A percentile compares a stretch with the other conserved stretches of the same genome.
These are phyloP conservation scores for Aproaerema taeniolella DNA, from an alignment of 2,888 invertebrate species.

Conservation along the genomic window DNA sequence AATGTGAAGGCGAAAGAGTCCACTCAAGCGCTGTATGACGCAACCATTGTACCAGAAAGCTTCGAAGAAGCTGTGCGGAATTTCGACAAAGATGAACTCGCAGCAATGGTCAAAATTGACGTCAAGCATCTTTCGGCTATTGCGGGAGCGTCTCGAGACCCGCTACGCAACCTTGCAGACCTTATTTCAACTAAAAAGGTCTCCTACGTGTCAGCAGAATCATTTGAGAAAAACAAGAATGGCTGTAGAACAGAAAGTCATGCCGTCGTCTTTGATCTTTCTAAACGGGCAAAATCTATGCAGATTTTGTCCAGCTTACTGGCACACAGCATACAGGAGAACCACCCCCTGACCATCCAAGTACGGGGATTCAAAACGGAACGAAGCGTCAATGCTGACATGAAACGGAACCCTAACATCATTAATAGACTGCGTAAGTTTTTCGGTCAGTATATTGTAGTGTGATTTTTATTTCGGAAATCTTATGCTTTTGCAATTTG, in stretches of 20 bases:
- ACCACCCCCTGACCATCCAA: slow-evolving; percentile 62
- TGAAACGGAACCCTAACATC: slow-evolving; percentile 83
- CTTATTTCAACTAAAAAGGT: slow-evolving; percentile 45
- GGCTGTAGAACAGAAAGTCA: too few relatives aligned
- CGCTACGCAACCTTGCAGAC: slow-evolving; percentile 28
- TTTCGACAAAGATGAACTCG: slow-evolving; percentile 62
- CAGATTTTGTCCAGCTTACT: slow-evolving; percentile 50
- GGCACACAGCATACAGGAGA: slow-evolving; percentile 30
- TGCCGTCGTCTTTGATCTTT: too few relatives aligned
- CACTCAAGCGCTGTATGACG: slow-evolving; percentile 37
- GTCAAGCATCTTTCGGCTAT: slow-evolving; percentile 39
- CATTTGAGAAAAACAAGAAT: slow-evolving; percentile 63
- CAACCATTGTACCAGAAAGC: slow-evolving; percentile 58
- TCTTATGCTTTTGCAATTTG: too few relatives aligned
- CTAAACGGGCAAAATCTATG: too few relatives aligned
- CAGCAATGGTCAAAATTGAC: slow-evolving; percentile 53
- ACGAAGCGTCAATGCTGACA: slow-evolving; percentile 82
- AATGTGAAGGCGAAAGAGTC: slow-evolving; percentile 53
- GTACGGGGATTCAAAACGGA: slow-evolving; percentile 89
- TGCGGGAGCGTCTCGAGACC: slow-evolving; percentile 28
- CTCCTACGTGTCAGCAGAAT: slow-evolving; percentile 53
- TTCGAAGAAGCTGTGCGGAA: slow-evolving; percentile 55
- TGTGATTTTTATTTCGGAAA: slow-evolving; percentile 9
- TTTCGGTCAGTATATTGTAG: slow-evolving; percentile 45
- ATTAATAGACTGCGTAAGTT: slow-evolving; percentile 81